Base-by-base conservation (phyloP, 2,888 invertebrate species). In the Pyralis farinalis region DNA sequence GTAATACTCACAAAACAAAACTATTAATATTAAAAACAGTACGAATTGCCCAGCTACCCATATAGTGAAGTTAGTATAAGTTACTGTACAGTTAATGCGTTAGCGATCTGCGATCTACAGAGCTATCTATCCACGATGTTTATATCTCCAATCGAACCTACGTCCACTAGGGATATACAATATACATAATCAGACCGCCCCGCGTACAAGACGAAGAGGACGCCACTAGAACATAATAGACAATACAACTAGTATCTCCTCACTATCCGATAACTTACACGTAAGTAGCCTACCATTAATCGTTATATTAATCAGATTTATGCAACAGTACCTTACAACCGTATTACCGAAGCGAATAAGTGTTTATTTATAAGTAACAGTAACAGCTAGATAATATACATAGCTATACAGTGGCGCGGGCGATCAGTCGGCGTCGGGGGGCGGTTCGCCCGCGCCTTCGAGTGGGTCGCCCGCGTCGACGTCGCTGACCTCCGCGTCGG, bases 1-100 rank as follows among this genome's bases (percentile, higher is more conserved):
- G 16, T 3, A 16, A 67, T 70, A 74, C 60, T 65, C 66, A 64
- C 62, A 73, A 73, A 68, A 64, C 53, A 72, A 73, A 72, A 73
- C 68, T 77, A 77, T 68, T 66, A 71, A 72, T 79, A 82, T 73
- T 81, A 80, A 83, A 81, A 80, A 79, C 79, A 84, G 75, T 82
- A 81, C 68, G 84, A 51, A 83, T 86, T 85, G 85, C 84, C 86
- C 86, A 85, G 82, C 86, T 86, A 86, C 86, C 86, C 82, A 82
- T 77, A 79, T 72, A 81, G 81, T 81, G 84, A 81, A 82, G 79
- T 86, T 84, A 84, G 84, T 86, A 79, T 75, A 76, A 72, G 66
- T 81, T 83, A 85, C 84, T 85, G 86, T 84, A 85, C 84, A 84
- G 63, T 74, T 73, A 70, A 76, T 62, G 72, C 53, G 71, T 81